Evolutionary conservation across 2,888 invertebrate genomes (phyloP).

Genomic region (Lordiphosa andalusiaca): DNA sequence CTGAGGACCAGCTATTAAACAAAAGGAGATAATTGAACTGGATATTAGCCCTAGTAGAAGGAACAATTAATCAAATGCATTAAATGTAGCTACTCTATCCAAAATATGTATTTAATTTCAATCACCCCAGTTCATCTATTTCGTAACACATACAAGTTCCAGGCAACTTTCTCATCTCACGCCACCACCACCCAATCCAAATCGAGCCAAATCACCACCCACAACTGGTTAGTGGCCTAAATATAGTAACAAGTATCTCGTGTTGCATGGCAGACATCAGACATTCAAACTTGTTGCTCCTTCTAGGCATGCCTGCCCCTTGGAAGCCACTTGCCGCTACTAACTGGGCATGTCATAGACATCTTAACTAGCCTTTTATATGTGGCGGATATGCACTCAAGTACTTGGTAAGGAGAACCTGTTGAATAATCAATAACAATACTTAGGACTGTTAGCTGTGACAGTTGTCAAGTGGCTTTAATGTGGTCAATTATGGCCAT

Average conservation of each 20-base stretch:
- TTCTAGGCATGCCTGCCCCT: constrained; percentile 14
- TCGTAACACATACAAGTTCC: too few relatives aligned
- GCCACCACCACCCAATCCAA: constrained; percentile 5
- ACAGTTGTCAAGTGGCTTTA: constrained; percentile 56
- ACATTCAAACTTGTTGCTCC: constrained; percentile 51
- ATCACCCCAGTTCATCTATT: too few relatives aligned
- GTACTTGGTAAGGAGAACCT: constrained; percentile 1
- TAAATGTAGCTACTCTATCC: too few relatives aligned
- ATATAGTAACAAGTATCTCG: constrained; percentile 41
- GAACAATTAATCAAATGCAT: too few relatives aligned
- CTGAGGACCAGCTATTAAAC: too few relatives aligned
- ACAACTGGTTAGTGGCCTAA: constrained; percentile 42
- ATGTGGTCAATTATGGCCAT: constrained; percentile 61
- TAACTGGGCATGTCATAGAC: constrained; percentile 22
- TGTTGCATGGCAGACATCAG: constrained; percentile 31
- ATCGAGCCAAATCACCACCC: constrained; percentile 17
- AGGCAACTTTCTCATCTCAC: constrained; percentile 1
- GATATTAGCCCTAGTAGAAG: too few relatives aligned
- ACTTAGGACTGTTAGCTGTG: constrained; percentile 47
- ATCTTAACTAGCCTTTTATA: constrained; percentile 18
- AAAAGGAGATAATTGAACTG: too few relatives aligned
- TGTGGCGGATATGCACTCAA: constrained; percentile 1
- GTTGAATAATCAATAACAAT: constrained; percentile 13
- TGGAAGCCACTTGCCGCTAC: constrained; percentile 32
- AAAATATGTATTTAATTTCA: too few relatives aligned